Evolutionary conservation across 2,888 invertebrate genomes (phyloP).

Genomic region (Lepas anatifera): DNA sequence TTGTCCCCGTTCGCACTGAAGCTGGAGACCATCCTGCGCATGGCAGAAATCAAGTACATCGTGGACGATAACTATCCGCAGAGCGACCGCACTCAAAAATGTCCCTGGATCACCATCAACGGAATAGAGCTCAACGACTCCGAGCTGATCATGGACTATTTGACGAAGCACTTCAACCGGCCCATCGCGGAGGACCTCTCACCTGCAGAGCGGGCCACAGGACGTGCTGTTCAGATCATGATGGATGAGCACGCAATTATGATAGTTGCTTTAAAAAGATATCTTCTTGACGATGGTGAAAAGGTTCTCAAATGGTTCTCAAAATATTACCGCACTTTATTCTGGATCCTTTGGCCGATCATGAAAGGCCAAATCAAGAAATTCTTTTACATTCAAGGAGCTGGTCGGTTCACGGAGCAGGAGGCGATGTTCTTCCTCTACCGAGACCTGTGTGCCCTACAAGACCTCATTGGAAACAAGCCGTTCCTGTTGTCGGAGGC

Average conservation of each 20-base stretch:
- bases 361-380: too few relatives aligned
- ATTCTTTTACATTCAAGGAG: too few relatives aligned
- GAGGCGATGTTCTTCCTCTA: background rate
- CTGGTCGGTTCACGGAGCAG: too few relatives aligned
- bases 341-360: background rate
- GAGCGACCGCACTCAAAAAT: slow-evolving; percentile 33
- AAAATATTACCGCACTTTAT: background rate
- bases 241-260: slow-evolving; percentile 31
- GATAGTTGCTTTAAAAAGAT: background rate
- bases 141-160: slow-evolving; percentile 32
- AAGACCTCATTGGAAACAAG: slow-evolving; percentile 4
- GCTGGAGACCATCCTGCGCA: background rate
- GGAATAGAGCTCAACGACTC: slow-evolving; percentile 32
- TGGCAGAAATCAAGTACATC: background rate
- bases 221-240: slow-evolving; percentile 31
- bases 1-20: background rate
- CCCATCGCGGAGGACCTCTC: slow-evolving; percentile 27
- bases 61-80: slow-evolving; percentile 18
- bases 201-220: slow-evolving; percentile 29
- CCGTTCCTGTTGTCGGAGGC: slow-evolving; percentile 31
- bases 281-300: background rate
- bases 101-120: slow-evolving; percentile 35
- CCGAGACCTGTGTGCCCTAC: background rate
- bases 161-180: slow-evolving; percentile 30
- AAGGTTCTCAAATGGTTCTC: background rate